Base-by-base conservation (phyloP, 2,797 vertebrate genomes). In the Lacerta viridis region DNA sequence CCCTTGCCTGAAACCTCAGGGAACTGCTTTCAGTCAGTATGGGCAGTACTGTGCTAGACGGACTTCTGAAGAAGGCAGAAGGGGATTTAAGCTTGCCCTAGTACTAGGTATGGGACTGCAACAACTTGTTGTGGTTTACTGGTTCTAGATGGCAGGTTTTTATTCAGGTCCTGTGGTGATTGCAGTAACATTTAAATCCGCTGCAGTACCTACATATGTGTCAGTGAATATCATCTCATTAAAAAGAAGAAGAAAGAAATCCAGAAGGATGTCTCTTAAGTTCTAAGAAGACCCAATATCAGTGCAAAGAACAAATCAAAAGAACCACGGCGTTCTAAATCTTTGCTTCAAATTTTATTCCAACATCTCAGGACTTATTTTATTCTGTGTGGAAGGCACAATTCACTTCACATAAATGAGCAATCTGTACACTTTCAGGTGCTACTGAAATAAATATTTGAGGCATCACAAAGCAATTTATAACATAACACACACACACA, bases 261-360 rank as follows among this genome's bases (percentile, higher is more conserved):
- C n/a, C n/a, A 84, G 79, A 93, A 88, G 78, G 91, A 33, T 94
- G 87, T 93, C 91, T 91, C 55, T 29, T 61, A 82, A 23, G 83
- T 72, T 86, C 43, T 91, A 93, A 74, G 85, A 90, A 93, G 72
- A 27, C 46, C 71, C 86, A 71, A 92, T 93, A 89, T 50, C 46
- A 20, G 25, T 68, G 36, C 69, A 75, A 4, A n/a, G 68, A 83
- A 90, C 64, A 85, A 1, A 79, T 85, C 50, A 93, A 89, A 92
- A 89, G 0, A 6, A 46, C 84, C 83, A 77, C 86, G 83, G 81
- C 43, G 0, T 92, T 87, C 29, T 83, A 76, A 81, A 87, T 89
- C 78, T 75, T 64, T 91, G 9, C 43, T 50, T 78, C 59, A 36
- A 86, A 15, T 46, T 11, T 90, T 11, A 1, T 75, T 91, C 88